phyloP scores from a whole-genome alignment of 2,797 vertebrate genomes.

The Siniperca scherzeri region DNA sequence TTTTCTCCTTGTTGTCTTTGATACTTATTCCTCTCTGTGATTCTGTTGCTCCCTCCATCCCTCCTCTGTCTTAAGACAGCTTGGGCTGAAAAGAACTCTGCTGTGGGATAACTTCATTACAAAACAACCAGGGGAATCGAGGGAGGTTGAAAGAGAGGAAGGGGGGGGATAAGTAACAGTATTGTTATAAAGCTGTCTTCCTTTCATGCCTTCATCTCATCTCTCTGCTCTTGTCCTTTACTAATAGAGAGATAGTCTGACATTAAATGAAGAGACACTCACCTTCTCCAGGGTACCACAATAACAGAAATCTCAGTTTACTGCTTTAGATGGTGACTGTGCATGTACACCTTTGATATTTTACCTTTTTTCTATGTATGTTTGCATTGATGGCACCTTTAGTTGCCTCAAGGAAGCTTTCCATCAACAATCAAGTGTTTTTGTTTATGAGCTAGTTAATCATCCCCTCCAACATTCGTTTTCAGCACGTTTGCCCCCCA shows the following conservation, averaged over 20 bases:
- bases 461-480: constrained; percentile 13
- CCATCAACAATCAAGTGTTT: constrained; percentile 47
- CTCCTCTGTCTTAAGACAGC: constrained; percentile 63
- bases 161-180: constrained; percentile 58
- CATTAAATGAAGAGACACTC: constrained; percentile 59
- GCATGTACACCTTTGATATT: not conserved
- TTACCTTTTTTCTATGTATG: not conserved
- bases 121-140: constrained; percentile 69
- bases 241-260: constrained; percentile 67
- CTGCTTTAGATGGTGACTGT: constrained; percentile 26
- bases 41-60: constrained; percentile 59
- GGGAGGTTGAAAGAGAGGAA: constrained; percentile 66
- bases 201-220: constrained; percentile 74
- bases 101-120: constrained; percentile 77
- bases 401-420: constrained; percentile 21
- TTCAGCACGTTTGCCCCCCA: constrained; percentile 4
- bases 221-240: constrained; percentile 68
- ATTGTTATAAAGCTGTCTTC: constrained; percentile 73
- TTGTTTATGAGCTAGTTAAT: constrained; percentile 34
- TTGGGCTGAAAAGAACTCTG: constrained; percentile 64
- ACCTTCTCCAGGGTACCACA: constrained; percentile 50
- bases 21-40: constrained; percentile 56
- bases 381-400: constrained; percentile 19
- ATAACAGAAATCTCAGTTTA: constrained; percentile 43
- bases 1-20: constrained; percentile 54